Conservation (phyloP, 2,113 vertebrate genomes). For the Trichomycterus rosablanca region DNA sequence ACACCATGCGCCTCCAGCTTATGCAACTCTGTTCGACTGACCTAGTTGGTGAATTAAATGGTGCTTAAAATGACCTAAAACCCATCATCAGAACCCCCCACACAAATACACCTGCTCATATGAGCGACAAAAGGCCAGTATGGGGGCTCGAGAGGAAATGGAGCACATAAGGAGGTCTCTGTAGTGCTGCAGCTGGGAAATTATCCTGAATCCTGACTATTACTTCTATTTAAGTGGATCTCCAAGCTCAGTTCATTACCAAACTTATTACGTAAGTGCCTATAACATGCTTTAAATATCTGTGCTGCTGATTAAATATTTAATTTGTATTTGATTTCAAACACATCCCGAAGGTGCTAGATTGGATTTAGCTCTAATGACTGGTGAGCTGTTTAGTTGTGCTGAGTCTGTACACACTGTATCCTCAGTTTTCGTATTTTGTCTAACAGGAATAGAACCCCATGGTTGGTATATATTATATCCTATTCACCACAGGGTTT, state of each 20-base stretch:
- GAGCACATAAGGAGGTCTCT: too few species aligned
- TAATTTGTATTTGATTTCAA: too few species aligned
- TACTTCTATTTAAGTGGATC: constrained; percentile 17
- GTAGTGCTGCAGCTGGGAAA: constrained; percentile 34
- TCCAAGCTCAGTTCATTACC: constrained; percentile 16
- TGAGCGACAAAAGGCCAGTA: constrained; percentile 30
- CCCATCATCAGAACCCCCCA: constrained; percentile 21
- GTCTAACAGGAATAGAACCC: too few species aligned
- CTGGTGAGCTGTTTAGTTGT: too few species aligned
- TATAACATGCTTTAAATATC: background rate
- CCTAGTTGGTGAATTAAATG: constrained; percentile 28
- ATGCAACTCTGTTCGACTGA: constrained; percentile 9
- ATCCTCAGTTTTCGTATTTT: too few species aligned
- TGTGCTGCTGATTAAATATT: too few species aligned
- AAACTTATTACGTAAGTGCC: constrained; percentile 9
- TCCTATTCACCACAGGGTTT: too few species aligned
- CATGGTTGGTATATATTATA: too few species aligned
- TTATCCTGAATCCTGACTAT: constrained; percentile 8
- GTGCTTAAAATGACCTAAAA: constrained; percentile 17
- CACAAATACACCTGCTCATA: constrained; percentile 39
- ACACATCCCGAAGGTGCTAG: too few species aligned
- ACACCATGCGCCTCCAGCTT: background rate
- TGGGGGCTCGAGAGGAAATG: constrained; percentile 19
- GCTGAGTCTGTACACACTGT: too few species aligned
- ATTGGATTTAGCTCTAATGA: too few species aligned